Percentiles rank a stretch among this genome's conserved stretches.
Conservation (phyloP, 2,797 vertebrate genomes). For the Echeneis naucrates region DNA sequence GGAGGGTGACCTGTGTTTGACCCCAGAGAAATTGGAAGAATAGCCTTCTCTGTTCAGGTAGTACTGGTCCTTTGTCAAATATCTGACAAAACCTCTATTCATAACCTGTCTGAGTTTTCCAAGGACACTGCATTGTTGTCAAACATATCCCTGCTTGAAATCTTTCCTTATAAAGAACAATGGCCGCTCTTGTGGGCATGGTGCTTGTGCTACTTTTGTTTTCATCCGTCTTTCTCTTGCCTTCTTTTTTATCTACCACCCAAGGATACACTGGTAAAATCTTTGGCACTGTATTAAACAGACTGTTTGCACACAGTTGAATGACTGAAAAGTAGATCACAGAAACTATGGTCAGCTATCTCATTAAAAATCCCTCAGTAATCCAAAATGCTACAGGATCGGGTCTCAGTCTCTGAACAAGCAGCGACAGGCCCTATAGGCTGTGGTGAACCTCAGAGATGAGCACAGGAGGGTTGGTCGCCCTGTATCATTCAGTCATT, state of each 20-base stretch:
- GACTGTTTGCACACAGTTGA: conserved; percentile 35
- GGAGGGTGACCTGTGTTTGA: conserved; percentile 58
- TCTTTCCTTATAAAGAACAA: conserved; percentile 88
- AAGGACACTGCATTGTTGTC: conserved; percentile 88
- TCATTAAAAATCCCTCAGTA: neutral
- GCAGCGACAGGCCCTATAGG: neutral
- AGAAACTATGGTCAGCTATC: conserved; percentile 8
- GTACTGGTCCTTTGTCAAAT: conserved; percentile 77
- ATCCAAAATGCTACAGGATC: conserved; percentile 3
- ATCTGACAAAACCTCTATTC: conserved; percentile 80
- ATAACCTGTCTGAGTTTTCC: conserved; percentile 86
- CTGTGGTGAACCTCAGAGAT: conserved; percentile 29
- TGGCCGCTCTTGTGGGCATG: conserved; percentile 64
- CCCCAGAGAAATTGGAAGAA: conserved; percentile 59
- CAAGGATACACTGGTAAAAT: conserved; percentile 49
- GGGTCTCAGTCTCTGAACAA: conserved; percentile 19
- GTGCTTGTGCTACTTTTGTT: conserved; percentile 43
- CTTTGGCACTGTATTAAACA: conserved; percentile 18
- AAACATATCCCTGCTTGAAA: conserved; percentile 78
- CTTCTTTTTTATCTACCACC: conserved; percentile 34
- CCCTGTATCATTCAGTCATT: conserved; percentile 36
- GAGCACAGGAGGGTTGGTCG: conserved; percentile 15
- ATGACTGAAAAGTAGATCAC: conserved; percentile 2
- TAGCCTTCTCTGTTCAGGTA: conserved; percentile 61
- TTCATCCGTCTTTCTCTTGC: conserved; percentile 32